phyloP scores from a whole-genome alignment of 2,888 invertebrate genomes.

The Tyria jacobaeae region DNA sequence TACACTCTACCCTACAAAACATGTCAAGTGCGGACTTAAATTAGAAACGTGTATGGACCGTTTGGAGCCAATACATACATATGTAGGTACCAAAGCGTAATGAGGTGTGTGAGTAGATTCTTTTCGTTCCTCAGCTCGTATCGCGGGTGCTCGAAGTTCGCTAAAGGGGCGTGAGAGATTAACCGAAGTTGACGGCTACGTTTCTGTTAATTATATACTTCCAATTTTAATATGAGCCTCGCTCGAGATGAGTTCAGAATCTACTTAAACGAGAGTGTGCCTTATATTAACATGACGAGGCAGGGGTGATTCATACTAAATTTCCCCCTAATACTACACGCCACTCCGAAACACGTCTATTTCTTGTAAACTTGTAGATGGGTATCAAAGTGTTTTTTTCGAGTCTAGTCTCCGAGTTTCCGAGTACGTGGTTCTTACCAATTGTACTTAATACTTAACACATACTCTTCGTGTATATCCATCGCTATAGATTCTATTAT shows the following conservation, averaged over 20 bases:
- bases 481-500: too few relatives aligned
- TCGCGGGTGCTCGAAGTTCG: conserved; percentile 44
- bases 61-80: neutral
- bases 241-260: conserved; percentile 16
- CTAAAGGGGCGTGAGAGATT: conserved; percentile 60
- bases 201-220: conserved; percentile 42
- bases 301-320: conserved; percentile 6
- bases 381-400: neutral
- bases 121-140: neutral
- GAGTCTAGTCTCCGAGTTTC: too few relatives aligned
- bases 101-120: too few relatives aligned
- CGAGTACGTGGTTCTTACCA: too few relatives aligned
- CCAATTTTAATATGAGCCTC: conserved; percentile 46
- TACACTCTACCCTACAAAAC: conserved; percentile 12
- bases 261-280: conserved; percentile 18
- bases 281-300: conserved; percentile 24
- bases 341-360: neutral
- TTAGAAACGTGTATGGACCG: conserved; percentile 18
- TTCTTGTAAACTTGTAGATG: neutral
- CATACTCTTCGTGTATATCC: too few relatives aligned
- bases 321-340: neutral
- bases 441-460: too few relatives aligned
- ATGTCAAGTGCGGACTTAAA: conserved; percentile 9
- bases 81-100: too few relatives aligned
- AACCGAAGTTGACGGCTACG: conserved; percentile 34